Base-by-base conservation (phyloP, 1,140 invertebrate species). In the Leptinotarsa defecta region DNA sequence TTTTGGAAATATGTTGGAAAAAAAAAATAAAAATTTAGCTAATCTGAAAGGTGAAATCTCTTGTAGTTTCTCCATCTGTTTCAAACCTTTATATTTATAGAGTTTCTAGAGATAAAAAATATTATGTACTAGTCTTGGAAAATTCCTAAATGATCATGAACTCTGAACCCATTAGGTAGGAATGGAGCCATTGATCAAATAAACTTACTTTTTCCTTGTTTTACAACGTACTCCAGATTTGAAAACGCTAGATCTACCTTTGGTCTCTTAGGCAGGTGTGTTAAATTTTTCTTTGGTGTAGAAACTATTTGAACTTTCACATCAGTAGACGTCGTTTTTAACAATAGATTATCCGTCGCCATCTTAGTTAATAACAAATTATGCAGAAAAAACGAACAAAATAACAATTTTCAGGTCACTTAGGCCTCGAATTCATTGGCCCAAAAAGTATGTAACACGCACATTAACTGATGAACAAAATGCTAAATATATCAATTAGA, bases 241-340 rank as follows among this genome's bases (percentile, higher is more conserved):
- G 91, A 90, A 86, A 96, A 97, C 71, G 93, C 94, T 84, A 97
- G 88, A 83, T 96, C 94, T 76, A 97, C 94, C 68, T 95, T 92
- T 61, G 93, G 94, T 81, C 95, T 90, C 83, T 94, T 92, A 11
- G 94, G 94, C 73, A 97, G 88, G 84, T 95, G 94, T 68, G 93
- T 93, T 61, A 95, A 88, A 4, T 92, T 93, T 86, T 93, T 94
- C 17, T 90, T 92, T 84, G 93, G 92, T 15, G 88, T 85, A 22
- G 92, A 91, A 8, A 88, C 85, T 78, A 92, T 91, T 78, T 90
- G 90, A 80, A 92, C 86, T 81, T 90, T 89, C 48, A 87, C 83
- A 27, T 83, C 77, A 13, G 76, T 52, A 76, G 82, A 83, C 84
- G 86, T 88, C 78, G 84, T 85, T 82, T 87, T 85, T 70, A 87